Evolutionary conservation across 2,113 vertebrate genomes (phyloP), one percentile per base, ranked within the genome.

Genomic region (Strigops habroptila): DNA sequence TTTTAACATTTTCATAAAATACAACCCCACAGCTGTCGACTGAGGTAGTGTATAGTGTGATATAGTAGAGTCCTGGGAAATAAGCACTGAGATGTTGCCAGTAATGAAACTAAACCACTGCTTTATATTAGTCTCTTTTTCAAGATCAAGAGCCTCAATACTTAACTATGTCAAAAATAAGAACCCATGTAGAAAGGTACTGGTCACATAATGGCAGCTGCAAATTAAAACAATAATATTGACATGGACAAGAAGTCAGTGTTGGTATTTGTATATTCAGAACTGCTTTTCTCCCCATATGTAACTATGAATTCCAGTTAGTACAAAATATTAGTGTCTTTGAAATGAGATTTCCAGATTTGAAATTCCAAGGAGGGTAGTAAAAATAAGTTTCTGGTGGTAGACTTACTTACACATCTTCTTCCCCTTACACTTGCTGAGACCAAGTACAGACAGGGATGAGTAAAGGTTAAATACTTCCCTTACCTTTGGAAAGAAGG

Each of bases 1-100:
- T 88, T 93, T 95, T 70, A 95, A 76, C 69, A 68, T 90, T 95
- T 97, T 95, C 93, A 81, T 95, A 86, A 96, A 93, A 86, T 63
- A 70, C 44, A 77, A 35, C 39, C 67, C n/a, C 43, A 63, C 89
- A 95, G 67, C 46, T 96, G 37, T 94, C 60, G 31, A 17, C 71
- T 83, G 86, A 76, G n/a, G 48, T 86, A 93, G 77, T 60, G 51
- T 71, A 16, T 37, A 81, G 25, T 69, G 24, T 89, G 69, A 94
- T 90, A 46, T 90, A 94, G 28, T 80, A 77, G 64, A 69, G 41
- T 92, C 57, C 59, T 96, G 91, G 69, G 93, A 96, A 96, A 96
- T 91, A 83, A 24, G 14, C 67, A 27, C 41, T 71, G 49, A 93
- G 71, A 84, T 93, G 51, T 63, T 97, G n/a, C 53, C 67, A 71